Evolutionary conservation across 2,888 invertebrate genomes (phyloP).

Genomic region (Homarus gammarus): DNA sequence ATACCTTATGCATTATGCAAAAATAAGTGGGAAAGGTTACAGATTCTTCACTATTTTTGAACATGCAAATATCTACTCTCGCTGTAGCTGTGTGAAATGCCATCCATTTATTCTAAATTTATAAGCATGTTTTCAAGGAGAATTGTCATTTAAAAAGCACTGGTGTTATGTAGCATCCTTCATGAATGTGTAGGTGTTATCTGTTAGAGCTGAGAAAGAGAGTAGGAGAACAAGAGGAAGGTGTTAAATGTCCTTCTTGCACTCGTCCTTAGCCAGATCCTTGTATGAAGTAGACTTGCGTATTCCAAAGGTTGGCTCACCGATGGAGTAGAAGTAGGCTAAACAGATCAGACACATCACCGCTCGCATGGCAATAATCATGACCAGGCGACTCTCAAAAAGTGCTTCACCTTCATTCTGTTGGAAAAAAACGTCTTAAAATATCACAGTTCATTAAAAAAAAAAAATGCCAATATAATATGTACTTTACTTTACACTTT

Average conservation of each 20-base stretch:
- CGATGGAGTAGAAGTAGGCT: constrained; percentile 73
- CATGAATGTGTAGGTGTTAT: not conserved
- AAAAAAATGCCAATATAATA: no score
- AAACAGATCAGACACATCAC: constrained; percentile 68
- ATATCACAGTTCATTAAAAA: no score
- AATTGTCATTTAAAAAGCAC: not conserved
- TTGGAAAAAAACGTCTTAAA: not conserved
- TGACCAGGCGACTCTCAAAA: constrained; percentile 27
- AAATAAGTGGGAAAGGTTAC: not conserved
- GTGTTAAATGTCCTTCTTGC: constrained; percentile 66
- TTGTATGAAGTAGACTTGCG: constrained; percentile 74
- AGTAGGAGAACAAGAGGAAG: constrained; percentile 21
- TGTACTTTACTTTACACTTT: no score
- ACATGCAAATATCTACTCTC: not conserved
- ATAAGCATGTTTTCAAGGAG: not conserved
- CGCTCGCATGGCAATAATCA: constrained; percentile 39
- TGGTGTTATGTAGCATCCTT: constrained; percentile 6
- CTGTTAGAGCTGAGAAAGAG: constrained; percentile 3
- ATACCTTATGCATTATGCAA: not conserved
- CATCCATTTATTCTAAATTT: not conserved
- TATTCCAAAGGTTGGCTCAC: constrained; percentile 74
- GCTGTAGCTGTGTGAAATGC: not conserved
- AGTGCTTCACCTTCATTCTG: constrained; percentile 20
- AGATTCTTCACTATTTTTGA: not conserved
- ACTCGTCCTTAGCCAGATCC: constrained; percentile 70